phyloP scores from a whole-genome alignment of 1,140 invertebrate species.

The Halesus radiatus region DNA sequence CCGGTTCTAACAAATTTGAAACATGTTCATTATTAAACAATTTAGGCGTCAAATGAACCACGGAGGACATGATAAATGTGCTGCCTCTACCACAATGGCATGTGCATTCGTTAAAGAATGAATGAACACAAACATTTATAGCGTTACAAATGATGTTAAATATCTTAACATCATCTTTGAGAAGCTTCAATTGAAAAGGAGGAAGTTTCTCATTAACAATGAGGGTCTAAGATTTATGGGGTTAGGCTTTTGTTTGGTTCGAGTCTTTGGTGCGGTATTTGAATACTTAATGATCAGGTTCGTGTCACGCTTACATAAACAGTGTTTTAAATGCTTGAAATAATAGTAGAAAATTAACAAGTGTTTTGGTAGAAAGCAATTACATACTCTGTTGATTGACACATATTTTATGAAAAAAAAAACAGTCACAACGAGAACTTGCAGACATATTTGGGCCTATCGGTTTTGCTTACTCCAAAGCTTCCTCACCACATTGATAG shows the following conservation, averaged over 20 bases:
- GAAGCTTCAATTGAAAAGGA: constrained; percentile 49
- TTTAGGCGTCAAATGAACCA: constrained; percentile 1
- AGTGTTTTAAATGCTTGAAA: neutral
- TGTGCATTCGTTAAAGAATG: constrained; percentile 27
- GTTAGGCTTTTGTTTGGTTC: constrained; percentile 1
- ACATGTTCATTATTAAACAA: constrained; percentile 24
- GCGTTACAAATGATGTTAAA: constrained; percentile 55
- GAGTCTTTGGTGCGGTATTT: constrained; percentile 17
- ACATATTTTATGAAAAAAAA: no score
- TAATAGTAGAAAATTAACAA: no score
- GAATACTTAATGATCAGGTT: constrained; percentile 29
- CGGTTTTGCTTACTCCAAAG: no score
- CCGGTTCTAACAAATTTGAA: constrained; percentile 13
- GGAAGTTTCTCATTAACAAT: constrained; percentile 56
- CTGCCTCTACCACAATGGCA: constrained; percentile 12
- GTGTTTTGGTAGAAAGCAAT: no score
- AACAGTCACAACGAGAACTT: no score
- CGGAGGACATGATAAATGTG: constrained; percentile 16
- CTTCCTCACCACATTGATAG: no score
- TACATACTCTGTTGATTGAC: no score
- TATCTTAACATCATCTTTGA: constrained; percentile 53
- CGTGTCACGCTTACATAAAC: constrained; percentile 6
- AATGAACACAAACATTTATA: constrained; percentile 47
- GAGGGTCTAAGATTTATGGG: constrained; percentile 43
- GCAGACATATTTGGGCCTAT: no score